phyloP scores from a whole-genome alignment of 2,113 vertebrate genomes.

The Cinclus mexicanus region DNA sequence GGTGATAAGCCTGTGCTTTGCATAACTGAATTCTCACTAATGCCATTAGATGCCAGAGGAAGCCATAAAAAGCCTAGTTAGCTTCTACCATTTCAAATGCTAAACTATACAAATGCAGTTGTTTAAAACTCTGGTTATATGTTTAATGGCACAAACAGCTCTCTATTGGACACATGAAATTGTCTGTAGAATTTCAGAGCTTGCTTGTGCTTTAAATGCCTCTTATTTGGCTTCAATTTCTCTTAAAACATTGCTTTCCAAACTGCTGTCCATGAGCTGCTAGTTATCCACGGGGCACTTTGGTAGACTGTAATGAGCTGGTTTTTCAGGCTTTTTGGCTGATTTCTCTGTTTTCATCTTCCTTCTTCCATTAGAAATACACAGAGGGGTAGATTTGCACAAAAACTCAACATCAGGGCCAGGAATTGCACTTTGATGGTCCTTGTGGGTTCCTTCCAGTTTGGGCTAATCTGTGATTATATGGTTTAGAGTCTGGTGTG shows the following conservation, averaged over 20 bases:
- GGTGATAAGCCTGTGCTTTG: slow-evolving; percentile 36
- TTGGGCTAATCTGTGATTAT: not conserved
- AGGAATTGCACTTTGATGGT: not conserved
- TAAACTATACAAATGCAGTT: slow-evolving; percentile 2
- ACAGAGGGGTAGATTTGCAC: not conserved
- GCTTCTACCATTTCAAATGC: slow-evolving; percentile 16
- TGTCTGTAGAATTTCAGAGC: not conserved
- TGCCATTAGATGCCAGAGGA: slow-evolving; percentile 3
- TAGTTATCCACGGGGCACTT: not conserved
- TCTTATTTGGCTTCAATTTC: slow-evolving; percentile 1
- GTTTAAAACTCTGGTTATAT: not conserved
- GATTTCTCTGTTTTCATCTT: not conserved
- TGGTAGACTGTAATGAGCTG: not conserved
- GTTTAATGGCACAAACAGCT: slow-evolving; percentile 3
- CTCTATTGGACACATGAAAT: slow-evolving; percentile 10
- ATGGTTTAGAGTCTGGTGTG: not conserved
- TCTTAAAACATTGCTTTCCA: not conserved
- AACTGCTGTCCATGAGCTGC: not conserved
- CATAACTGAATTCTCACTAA: slow-evolving; percentile 49
- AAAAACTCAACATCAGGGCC: not conserved
- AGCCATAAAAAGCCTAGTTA: slow-evolving; percentile 52
- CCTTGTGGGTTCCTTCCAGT: not conserved
- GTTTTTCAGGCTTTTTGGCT: not conserved
- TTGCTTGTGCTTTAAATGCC: not conserved
- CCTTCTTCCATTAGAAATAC: not conserved